A percentile compares a stretch with the other conserved stretches of the same genome.
Conservation (phyloP, 2,113 vertebrate species). For the Lipotes vexillifer region DNA sequence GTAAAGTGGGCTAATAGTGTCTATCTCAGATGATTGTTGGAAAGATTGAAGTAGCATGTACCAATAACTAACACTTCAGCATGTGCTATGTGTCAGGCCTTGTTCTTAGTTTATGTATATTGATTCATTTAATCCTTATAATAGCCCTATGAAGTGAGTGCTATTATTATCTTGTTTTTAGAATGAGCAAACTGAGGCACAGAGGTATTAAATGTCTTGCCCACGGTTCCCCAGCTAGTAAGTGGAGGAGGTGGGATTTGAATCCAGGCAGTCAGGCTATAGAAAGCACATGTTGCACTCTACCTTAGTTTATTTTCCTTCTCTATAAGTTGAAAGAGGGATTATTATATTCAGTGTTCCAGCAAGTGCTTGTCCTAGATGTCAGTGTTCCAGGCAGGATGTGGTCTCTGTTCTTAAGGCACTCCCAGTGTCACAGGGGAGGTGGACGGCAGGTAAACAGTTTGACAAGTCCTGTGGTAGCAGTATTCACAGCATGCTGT, state of each 20-base stretch:
- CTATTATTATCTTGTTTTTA: background rate
- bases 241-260: background rate
- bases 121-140: background rate
- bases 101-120: background rate
- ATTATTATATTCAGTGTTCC: background rate
- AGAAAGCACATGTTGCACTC: background rate
- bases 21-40: background rate
- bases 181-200: background rate
- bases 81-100: background rate
- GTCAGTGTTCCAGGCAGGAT: background rate
- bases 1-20: background rate
- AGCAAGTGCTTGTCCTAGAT: background rate
- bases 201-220: background rate
- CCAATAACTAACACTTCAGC: background rate
- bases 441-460: background rate
- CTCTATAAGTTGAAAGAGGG: background rate
- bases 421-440: fast-evolving
- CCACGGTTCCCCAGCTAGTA: background rate
- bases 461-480: too few relatives aligned
- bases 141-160: background rate
- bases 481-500: background rate
- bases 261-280: background rate
- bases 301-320: background rate
- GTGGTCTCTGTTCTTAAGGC: background rate
- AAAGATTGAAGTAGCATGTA: background rate